phyloP scores from a whole-genome alignment of 2,888 invertebrate genomes.

The Sialis lutaria region DNA sequence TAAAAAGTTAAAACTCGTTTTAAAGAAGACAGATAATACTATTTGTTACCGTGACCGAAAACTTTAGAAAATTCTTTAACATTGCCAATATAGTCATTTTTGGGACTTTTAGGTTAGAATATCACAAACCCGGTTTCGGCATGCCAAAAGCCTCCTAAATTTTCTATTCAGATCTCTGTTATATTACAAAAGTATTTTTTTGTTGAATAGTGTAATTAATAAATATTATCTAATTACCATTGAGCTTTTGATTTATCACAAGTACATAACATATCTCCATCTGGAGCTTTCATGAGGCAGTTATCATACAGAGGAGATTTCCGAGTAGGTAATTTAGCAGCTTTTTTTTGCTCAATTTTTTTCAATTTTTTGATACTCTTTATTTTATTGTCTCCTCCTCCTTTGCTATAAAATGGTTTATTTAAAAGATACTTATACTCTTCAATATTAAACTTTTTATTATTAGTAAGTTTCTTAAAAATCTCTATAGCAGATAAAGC shows the following conservation, averaged over 20 bases:
- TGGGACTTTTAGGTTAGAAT: too few relatives aligned
- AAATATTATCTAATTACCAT: constrained; percentile 33
- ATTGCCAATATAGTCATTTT: too few relatives aligned
- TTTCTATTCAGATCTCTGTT: too few relatives aligned
- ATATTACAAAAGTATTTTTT: too few relatives aligned
- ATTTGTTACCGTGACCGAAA: too few relatives aligned
- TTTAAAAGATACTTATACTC: not conserved
- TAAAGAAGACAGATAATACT: too few relatives aligned
- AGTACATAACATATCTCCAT: constrained; percentile 57
- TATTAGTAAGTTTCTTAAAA: constrained; percentile 32
- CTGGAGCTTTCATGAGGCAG: constrained; percentile 58
- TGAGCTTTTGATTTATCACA: constrained; percentile 57
- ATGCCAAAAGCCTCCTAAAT: too few relatives aligned
- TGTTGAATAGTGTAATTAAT: too few relatives aligned
- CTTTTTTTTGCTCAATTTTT: constrained; percentile 3
- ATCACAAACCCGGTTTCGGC: too few relatives aligned
- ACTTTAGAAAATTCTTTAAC: too few relatives aligned
- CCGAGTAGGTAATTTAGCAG: constrained; percentile 20
- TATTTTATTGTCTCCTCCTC: not conserved
- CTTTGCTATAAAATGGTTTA: not conserved
- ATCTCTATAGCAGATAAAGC: constrained; percentile 53
- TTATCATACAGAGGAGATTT: constrained; percentile 59
- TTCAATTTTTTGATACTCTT: not conserved
- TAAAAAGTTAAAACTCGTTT: too few relatives aligned
- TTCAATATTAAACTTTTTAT: not conserved